Evolutionary conservation across 2,888 invertebrate species (phyloP).

Genomic region (Heliconius ismenius): DNA sequence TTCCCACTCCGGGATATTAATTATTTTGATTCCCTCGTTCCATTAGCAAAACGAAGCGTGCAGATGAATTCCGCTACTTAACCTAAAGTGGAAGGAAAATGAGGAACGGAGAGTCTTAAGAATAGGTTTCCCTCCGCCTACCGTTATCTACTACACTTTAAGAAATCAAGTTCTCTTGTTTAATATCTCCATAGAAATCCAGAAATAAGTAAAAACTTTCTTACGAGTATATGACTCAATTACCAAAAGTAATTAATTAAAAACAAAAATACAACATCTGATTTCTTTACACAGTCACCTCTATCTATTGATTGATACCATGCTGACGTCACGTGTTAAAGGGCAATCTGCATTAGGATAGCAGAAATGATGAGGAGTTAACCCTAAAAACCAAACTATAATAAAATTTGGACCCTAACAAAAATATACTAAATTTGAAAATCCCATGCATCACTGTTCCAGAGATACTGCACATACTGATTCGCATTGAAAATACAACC

Average conservation of each 20-base stretch:
- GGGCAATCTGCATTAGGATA: conserved; percentile 66
- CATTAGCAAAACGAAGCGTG: no score
- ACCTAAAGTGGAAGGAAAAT: neutral
- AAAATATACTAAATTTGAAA: conserved; percentile 22
- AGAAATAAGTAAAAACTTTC: no score
- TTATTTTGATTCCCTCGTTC: neutral
- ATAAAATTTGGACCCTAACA: conserved; percentile 18
- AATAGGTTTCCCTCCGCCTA: neutral
- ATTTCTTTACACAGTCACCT: neutral
- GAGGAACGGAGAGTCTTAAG: neutral
- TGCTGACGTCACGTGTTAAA: conserved; percentile 74
- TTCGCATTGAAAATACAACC: conserved; percentile 20
- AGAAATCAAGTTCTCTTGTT: no score
- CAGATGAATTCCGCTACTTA: neutral
- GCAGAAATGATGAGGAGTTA: conserved; percentile 52
- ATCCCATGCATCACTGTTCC: conserved; percentile 9
- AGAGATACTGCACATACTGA: conserved; percentile 29
- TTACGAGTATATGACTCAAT: neutral
- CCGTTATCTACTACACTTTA: no score
- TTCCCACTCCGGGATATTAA: neutral
- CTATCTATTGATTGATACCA: conserved; percentile 21
- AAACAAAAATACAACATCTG: neutral
- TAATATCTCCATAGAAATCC: no score
- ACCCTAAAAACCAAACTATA: neutral
- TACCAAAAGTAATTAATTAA: neutral